Evolutionary conservation across 2,888 invertebrate species (phyloP).

Genomic region (Apantesis nais): DNA sequence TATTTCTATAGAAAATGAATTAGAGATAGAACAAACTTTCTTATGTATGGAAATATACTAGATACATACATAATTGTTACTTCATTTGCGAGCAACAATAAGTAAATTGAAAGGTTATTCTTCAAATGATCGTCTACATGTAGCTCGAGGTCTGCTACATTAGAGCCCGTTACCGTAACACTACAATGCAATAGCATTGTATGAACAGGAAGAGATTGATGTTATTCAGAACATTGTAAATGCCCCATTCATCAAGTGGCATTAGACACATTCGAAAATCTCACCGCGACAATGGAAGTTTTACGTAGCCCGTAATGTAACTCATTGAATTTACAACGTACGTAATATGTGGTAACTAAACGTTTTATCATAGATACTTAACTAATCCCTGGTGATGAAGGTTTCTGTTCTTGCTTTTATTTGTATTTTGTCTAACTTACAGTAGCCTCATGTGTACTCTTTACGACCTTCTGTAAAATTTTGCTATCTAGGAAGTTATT

Average conservation of each 20-base stretch:
- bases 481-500: not conserved
- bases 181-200: constrained; percentile 16
- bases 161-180: constrained; percentile 14
- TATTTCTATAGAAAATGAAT: not conserved
- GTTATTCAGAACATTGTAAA: constrained; percentile 9
- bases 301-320: not conserved
- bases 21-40: not conserved
- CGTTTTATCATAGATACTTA: too few species aligned
- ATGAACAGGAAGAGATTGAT: constrained; percentile 14
- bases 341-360: not conserved
- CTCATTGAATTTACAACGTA: constrained; percentile 3
- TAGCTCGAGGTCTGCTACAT: constrained; percentile 7
- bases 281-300: not conserved
- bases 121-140: constrained; percentile 7
- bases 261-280: constrained; percentile 14
- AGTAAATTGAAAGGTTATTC: constrained; percentile 3
- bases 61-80: not conserved
- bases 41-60: not conserved
- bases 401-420: too few species aligned
- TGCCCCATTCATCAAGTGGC: constrained; percentile 9
- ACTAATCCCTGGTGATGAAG: too few species aligned
- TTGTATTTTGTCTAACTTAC: too few species aligned
- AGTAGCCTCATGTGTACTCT: too few species aligned
- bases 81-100: not conserved
- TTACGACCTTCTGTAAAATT: too few species aligned